Base-by-base conservation (phyloP, 1,140 invertebrate genomes). In the Drosophila repleta region DNA sequence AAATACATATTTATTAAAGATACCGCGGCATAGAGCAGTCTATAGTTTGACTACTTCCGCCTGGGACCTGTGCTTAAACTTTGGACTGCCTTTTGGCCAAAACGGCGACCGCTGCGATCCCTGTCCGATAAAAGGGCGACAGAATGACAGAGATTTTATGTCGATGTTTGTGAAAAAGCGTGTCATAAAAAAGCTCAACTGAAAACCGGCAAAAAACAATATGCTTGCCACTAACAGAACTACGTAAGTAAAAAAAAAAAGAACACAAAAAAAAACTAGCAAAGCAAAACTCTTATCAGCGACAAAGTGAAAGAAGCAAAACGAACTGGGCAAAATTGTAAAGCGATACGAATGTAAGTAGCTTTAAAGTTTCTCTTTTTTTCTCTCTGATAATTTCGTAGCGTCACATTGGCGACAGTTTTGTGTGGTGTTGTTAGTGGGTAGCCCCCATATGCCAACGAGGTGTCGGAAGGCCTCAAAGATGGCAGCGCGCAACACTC, bases 251-350 rank as follows among this genome's bases (percentile, higher is more conserved):
- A 68, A 84, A 1, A 68, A 84, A 83, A 83, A 84, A 84, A 84
- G n/a, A n/a, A n/a, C n/a, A n/a, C n/a, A n/a, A n/a, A n/a, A n/a
- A 83, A 83, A 84, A 84, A 84, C 76, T 72, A 84, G 65, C 76
- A 65, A 79, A 79, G 79, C 79, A 83, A 83, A 79, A 79, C 26
- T 84, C 76, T 83, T 83, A 83, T 83, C 79, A 83, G 80, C 72
- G 49, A 67, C 75, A 79, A 78, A 70, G 75, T 79, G 79, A 72
- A 29, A 4, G 26, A 29, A 29, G 0, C 0, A 67, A 71, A 53
- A 18, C 24, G 17, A 52, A 51, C 46, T 48, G 60, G 41, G 21
- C 32, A 29, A 35, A 78, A 82, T 70, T 80, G 58, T 64, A 62
- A 58, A 62, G 55, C 69, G 70, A 87, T 81, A 85, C 71, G 64